phyloP scores from a whole-genome alignment of 2,888 invertebrate species.

The Rhagophthalmus giganteus region DNA sequence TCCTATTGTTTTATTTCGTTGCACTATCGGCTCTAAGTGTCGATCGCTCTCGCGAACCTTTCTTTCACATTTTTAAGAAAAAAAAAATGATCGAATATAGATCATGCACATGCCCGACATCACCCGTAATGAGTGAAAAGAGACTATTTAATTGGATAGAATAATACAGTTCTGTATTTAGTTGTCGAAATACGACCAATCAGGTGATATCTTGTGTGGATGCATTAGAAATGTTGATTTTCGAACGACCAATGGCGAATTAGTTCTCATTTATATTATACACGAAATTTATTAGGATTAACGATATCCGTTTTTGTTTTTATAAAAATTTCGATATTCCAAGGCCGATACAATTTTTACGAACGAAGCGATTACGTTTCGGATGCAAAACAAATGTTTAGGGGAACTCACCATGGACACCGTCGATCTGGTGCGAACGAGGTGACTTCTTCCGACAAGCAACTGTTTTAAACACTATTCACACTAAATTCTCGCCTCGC shows the following conservation, averaged over 20 bases:
- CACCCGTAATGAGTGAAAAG: constrained; percentile 49
- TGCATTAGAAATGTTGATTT: constrained; percentile 56
- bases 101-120: constrained; percentile 40
- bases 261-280: constrained; percentile 32
- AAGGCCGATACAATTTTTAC: no score
- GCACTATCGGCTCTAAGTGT: constrained; percentile 25
- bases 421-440: constrained; percentile 47
- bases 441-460: constrained; percentile 39
- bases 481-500: constrained; percentile 32
- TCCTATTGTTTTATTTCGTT: constrained; percentile 41
- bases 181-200: constrained; percentile 58
- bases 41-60: constrained; percentile 28
- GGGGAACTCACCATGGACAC: constrained; percentile 56
- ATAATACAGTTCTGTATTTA: constrained; percentile 57
- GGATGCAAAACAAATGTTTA: constrained; percentile 42
- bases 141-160: constrained; percentile 58
- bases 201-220: constrained; percentile 55
- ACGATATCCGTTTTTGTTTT: no score
- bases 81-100: constrained; percentile 20
- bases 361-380: no score
- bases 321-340: no score
- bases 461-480: constrained; percentile 30
- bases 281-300: constrained; percentile 8
- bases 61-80: constrained; percentile 10
- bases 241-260: constrained; percentile 52